A percentile compares a stretch with the other conserved stretches of the same genome.
Conservation (phyloP, 2,113 vertebrate species). For the Cheirogaleus medius region DNA sequence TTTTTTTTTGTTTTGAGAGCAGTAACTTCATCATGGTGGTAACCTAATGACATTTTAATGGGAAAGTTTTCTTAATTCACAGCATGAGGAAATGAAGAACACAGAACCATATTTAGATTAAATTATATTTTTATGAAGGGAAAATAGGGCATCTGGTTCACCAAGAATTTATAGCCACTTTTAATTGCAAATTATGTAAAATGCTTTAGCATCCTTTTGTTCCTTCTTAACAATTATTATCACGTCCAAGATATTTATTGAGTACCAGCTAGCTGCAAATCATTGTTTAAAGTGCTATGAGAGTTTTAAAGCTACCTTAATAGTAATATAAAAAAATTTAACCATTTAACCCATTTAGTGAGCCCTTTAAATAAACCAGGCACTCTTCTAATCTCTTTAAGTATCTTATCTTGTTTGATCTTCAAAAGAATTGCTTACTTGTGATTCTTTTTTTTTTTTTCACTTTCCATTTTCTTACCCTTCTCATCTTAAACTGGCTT, state of each 20-base stretch:
- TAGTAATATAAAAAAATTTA: neutral
- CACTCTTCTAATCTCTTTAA: neutral
- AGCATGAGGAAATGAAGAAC: constrained; percentile 9
- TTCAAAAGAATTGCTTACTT: neutral
- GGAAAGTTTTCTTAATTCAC: neutral
- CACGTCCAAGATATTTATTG: constrained; percentile 26
- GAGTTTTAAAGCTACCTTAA: constrained; percentile 26
- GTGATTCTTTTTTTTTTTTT: neutral
- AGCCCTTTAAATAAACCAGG: neutral
- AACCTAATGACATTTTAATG: neutral
- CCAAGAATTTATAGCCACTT: constrained; percentile 16
- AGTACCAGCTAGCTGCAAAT: neutral
- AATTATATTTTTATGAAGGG: constrained; percentile 4
- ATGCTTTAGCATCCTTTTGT: constrained; percentile 37
- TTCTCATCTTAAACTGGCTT: neutral
- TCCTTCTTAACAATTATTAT: neutral
- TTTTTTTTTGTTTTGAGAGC: neutral
- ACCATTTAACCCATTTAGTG: neutral
- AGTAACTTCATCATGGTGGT: neutral
- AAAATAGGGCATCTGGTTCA: constrained; percentile 19
- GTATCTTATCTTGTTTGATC: neutral
- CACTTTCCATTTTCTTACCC: neutral
- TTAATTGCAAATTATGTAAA: constrained; percentile 38
- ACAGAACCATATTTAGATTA: constrained; percentile 42
- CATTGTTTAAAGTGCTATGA: neutral